phyloP scores from a whole-genome alignment of 2,888 invertebrate species.

The Corbicula japonica region DNA sequence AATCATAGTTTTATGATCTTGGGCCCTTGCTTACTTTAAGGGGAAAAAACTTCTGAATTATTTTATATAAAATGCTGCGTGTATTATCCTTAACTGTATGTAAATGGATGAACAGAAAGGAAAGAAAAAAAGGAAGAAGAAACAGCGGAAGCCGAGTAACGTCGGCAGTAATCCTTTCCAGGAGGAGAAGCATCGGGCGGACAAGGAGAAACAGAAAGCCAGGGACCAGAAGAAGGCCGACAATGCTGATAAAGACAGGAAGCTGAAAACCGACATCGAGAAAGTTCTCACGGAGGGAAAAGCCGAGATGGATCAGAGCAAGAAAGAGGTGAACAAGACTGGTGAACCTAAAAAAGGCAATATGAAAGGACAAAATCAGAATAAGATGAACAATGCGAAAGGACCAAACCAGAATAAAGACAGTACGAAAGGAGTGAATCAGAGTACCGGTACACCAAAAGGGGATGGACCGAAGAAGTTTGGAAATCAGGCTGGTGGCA shows the following conservation, averaged over 20 bases:
- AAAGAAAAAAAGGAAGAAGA: constrained; percentile 32
- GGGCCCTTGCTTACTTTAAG: too few species aligned
- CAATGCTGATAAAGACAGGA: background rate
- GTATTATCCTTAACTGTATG: constrained; percentile 25
- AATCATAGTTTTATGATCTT: too few species aligned
- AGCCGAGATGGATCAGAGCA: constrained; percentile 7
- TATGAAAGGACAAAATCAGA: background rate
- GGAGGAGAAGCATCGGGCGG: constrained; percentile 32
- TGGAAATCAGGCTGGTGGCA: background rate
- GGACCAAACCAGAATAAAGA: background rate
- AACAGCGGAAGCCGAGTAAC: background rate
- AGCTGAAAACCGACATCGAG: constrained; percentile 21
- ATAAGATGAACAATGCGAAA: background rate
- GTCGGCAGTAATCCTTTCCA: constrained; percentile 31
- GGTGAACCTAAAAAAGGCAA: background rate
- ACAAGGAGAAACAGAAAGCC: constrained; percentile 15
- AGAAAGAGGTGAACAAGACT: background rate
- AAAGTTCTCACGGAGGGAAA: constrained; percentile 15
- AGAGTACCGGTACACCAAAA: background rate
- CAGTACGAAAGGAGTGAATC: background rate
- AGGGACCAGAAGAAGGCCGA: constrained; percentile 19
- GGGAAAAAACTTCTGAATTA: too few species aligned
- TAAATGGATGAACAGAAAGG: constrained; percentile 20
- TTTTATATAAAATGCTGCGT: background rate
- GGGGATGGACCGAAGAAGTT: constrained; percentile 2